These are phyloP conservation scores for Platyrinchus mystaceus DNA, from an alignment of 2,797 vertebrate genomes.

Conservation along the genomic window DNA sequence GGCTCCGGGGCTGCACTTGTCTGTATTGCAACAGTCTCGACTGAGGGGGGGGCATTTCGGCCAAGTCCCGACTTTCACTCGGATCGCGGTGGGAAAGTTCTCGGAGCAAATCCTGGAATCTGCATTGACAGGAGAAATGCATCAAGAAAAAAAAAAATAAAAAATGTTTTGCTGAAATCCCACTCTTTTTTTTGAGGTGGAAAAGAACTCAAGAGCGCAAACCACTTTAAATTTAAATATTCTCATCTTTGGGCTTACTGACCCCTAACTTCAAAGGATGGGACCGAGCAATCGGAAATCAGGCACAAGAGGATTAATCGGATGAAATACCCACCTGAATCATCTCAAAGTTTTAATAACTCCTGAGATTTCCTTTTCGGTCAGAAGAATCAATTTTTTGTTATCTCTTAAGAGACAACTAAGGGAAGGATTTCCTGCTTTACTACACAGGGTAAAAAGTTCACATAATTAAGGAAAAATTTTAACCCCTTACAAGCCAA, in stretches of 20 bases:
- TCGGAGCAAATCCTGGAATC: slow-evolving; percentile 93
- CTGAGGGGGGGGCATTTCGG: slow-evolving; percentile 94
- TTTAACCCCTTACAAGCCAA: slow-evolving; percentile 23
- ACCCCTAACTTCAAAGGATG: slow-evolving; percentile 56
- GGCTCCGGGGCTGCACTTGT: slow-evolving; percentile 89
- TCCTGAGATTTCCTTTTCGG: slow-evolving; percentile 43
- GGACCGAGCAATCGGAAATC: slow-evolving; percentile 38
- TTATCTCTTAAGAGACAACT: slow-evolving; percentile 51
- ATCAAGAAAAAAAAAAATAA: not conserved
- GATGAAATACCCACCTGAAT: slow-evolving; percentile 56
- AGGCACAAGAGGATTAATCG: slow-evolving; percentile 13
- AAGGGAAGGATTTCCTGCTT: slow-evolving; percentile 38
- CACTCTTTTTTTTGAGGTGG: slow-evolving; percentile 3
- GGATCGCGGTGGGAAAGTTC: slow-evolving; percentile 91
- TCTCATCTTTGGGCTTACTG: not conserved
- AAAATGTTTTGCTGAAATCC: not conserved
- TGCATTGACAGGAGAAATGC: slow-evolving; percentile 47
- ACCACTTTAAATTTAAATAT: not conserved
- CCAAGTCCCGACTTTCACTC: slow-evolving; percentile 83
- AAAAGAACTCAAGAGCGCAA: not conserved
- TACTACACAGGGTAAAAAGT: slow-evolving; percentile 5
- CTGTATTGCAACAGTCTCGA: slow-evolving; percentile 98
- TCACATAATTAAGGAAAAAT: not conserved
- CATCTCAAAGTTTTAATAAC: slow-evolving; percentile 52
- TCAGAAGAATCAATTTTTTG: slow-evolving; percentile 41